These are phyloP conservation scores for Platypus cylindrus DNA, from an alignment of 2,888 invertebrate species.

Conservation along the genomic window DNA sequence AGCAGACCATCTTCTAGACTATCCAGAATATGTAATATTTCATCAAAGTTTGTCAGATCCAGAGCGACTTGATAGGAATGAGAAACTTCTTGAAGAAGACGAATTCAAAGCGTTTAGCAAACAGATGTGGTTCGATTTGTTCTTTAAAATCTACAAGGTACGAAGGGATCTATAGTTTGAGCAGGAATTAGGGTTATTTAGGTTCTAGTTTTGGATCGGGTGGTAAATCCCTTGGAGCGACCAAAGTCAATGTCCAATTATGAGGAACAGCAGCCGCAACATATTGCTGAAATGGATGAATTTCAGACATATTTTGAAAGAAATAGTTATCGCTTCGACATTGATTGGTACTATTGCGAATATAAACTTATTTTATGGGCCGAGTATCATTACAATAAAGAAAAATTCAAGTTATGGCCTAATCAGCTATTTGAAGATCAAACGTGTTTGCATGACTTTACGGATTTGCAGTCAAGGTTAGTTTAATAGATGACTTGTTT, in stretches of 20 bases:
- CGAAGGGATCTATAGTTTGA: background rate
- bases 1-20: conserved; percentile 33
- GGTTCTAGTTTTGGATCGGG: conserved; percentile 7
- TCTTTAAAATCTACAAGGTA: conserved; percentile 46
- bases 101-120: conserved; percentile 26
- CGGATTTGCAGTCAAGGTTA: too few relatives aligned
- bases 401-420: conserved; percentile 34
- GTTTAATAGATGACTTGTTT: too few relatives aligned
- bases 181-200: too few relatives aligned
- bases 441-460: conserved; percentile 5
- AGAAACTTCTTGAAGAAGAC: conserved; percentile 11
- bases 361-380: conserved; percentile 34
- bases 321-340: conserved; percentile 7
- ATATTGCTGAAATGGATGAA: conserved; percentile 21
- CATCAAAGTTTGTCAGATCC: conserved; percentile 13
- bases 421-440: conserved; percentile 31
- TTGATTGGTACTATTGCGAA: conserved; percentile 21
- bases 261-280: conserved; percentile 2
- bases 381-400: conserved; percentile 29
- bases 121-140: conserved; percentile 47
- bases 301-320: conserved; percentile 12
- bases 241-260: too few relatives aligned
- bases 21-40: conserved; percentile 30
- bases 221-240: conserved; percentile 2
- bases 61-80: background rate